These are phyloP conservation scores for Cherax destructor DNA, from an alignment of 1,140 invertebrate species.

Conservation along the genomic window DNA sequence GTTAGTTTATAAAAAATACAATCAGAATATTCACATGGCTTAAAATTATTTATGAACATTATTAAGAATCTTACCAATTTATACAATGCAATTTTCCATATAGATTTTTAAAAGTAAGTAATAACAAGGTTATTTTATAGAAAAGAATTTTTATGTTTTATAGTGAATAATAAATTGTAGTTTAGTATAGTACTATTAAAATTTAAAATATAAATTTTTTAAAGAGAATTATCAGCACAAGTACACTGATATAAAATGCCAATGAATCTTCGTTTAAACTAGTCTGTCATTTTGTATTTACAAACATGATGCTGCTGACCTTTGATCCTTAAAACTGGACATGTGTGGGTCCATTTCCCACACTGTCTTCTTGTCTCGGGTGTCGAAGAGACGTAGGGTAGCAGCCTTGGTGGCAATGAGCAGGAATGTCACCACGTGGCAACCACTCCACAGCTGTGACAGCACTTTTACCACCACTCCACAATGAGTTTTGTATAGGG, in stretches of 20 bases:
- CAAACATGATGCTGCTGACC: slow-evolving; percentile 50
- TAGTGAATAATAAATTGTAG: too few species aligned
- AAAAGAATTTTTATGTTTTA: too few species aligned
- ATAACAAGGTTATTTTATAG: not conserved
- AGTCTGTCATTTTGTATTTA: too few species aligned
- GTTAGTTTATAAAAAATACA: slow-evolving; percentile 56
- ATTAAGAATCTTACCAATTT: too few species aligned
- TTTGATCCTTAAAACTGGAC: slow-evolving; percentile 71
- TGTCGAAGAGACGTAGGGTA: slow-evolving; percentile 81
- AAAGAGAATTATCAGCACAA: too few species aligned
- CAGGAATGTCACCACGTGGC: slow-evolving; percentile 81
- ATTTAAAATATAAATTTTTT: too few species aligned
- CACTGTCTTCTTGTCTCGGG: slow-evolving; percentile 81
- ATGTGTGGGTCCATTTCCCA: slow-evolving; percentile 78
- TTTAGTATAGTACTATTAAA: too few species aligned
- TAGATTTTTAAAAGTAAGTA: not conserved
- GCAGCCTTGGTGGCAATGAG: slow-evolving; percentile 81
- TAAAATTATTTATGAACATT: too few species aligned
- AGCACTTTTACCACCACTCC: slow-evolving; percentile 79
- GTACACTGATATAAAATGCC: too few species aligned
- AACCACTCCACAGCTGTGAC: slow-evolving; percentile 82
- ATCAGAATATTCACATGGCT: too few species aligned
- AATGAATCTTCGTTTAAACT: too few species aligned
- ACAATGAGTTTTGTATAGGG: slow-evolving; percentile 76
- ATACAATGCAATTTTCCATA: too few species aligned